A percentile compares a stretch with the other conserved stretches of the same genome.
These are phyloP conservation scores for Vulpes ferrilata DNA, from an alignment of 2,113 vertebrate species.

Conservation along the genomic window DNA sequence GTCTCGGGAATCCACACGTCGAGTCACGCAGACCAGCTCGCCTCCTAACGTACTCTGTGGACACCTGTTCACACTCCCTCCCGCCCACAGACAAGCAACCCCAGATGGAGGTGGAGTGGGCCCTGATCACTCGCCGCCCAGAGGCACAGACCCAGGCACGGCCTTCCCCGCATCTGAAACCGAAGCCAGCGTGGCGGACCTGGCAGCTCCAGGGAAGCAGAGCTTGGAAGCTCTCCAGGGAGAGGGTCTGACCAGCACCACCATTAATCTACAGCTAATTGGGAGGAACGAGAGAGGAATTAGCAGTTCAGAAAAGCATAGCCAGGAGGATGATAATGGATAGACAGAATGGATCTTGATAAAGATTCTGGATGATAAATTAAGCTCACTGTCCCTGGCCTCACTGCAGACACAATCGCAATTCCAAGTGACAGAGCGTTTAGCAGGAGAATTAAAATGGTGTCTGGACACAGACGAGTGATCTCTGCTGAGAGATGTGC, in stretches of 20 bases:
- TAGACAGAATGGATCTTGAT: slow-evolving; percentile 59
- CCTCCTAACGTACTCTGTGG: fast-evolving
- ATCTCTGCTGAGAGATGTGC: slow-evolving; percentile 35
- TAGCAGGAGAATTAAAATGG: slow-evolving; percentile 49
- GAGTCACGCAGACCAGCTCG: neutral
- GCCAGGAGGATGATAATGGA: neutral
- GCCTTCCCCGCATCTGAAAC: neutral
- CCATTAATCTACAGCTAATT: slow-evolving; percentile 53
- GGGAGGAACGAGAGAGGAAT: slow-evolving; percentile 62
- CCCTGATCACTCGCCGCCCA: neutral
- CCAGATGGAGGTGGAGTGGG: neutral
- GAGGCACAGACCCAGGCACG: neutral
- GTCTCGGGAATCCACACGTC: neutral
- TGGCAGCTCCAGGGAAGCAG: neutral
- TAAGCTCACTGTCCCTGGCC: slow-evolving; percentile 46
- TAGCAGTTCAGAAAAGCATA: slow-evolving; percentile 44
- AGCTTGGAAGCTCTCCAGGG: slow-evolving; percentile 47
- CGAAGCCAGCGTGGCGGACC: neutral
- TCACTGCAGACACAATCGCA: neutral
- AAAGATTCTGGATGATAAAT: slow-evolving; percentile 71
- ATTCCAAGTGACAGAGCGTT: slow-evolving; percentile 36
- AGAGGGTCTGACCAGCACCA: neutral
- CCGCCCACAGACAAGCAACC: neutral
- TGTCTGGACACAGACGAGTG: slow-evolving; percentile 62
- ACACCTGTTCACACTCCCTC: neutral